Conservation (phyloP, 2,113 vertebrate genomes). For the Osmerus mordax region DNA sequence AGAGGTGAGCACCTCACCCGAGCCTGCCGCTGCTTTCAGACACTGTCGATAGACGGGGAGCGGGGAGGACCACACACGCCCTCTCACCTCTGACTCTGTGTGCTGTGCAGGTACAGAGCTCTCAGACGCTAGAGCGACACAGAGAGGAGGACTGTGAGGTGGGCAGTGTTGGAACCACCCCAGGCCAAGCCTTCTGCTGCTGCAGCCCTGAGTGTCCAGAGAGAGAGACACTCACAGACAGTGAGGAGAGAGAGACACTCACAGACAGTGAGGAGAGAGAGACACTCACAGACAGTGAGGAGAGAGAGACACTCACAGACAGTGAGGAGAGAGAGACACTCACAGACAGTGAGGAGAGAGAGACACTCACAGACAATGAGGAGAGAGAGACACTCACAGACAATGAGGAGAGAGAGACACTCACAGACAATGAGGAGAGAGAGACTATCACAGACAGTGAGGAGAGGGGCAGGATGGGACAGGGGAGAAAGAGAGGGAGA, state of each 20-base stretch:
- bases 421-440: background rate
- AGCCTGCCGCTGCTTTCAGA: too few species aligned
- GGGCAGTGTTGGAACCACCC: constrained; percentile 33
- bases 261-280: constrained; percentile 3
- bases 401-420: constrained; percentile 22
- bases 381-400: constrained; percentile 14
- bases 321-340: constrained; percentile 21
- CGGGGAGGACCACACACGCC: too few species aligned
- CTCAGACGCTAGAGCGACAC: background rate
- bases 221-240: constrained; percentile 13
- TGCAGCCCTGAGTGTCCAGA: constrained; percentile 23
- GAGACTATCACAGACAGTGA: constrained; percentile 23
- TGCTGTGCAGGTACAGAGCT: too few species aligned
- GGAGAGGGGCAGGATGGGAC: constrained; percentile 7
- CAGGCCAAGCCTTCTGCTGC: constrained; percentile 19
- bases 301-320: constrained; percentile 28
- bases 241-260: constrained; percentile 24
- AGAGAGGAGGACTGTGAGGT: constrained; percentile 30
- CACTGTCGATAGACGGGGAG: too few species aligned
- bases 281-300: constrained; percentile 23
- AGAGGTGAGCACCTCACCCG: background rate
- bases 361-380: constrained; percentile 24
- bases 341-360: constrained; percentile 23
- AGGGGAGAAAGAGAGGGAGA: background rate
- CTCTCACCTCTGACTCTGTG: too few species aligned